Conservation (phyloP, 2,113 vertebrate species). For the Bufo gargarizans region DNA sequence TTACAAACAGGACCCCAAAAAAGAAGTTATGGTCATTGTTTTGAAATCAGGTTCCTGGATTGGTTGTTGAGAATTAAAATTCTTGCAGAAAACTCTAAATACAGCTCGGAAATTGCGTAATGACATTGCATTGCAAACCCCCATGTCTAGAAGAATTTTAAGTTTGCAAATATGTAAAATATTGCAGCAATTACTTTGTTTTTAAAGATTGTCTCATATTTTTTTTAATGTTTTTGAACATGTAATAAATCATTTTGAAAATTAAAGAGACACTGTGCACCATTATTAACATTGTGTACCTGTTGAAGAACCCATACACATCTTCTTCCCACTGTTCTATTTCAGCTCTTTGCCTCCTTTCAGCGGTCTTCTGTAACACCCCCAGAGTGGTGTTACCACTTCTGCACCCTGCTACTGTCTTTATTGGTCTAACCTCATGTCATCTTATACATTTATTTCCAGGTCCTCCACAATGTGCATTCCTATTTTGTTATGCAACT, state of each 20-base stretch:
- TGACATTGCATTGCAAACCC: neutral
- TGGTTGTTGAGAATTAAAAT: slow-evolving; percentile 59
- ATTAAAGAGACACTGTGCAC: neutral
- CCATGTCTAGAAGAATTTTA: neutral
- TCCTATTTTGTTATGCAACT: too few relatives aligned
- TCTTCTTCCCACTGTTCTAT: too few relatives aligned
- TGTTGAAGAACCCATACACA: neutral
- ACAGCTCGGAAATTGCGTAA: neutral
- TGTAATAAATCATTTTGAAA: too few relatives aligned
- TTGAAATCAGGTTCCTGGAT: slow-evolving; percentile 65
- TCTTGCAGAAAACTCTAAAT: neutral
- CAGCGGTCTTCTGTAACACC: too few relatives aligned
- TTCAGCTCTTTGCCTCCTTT: too few relatives aligned
- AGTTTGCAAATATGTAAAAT: neutral
- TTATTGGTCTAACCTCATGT: too few relatives aligned
- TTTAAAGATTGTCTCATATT: neutral
- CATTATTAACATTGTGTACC: neutral
- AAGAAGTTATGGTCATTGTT: slow-evolving; percentile 65
- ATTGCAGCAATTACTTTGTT: neutral
- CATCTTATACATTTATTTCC: too few relatives aligned
- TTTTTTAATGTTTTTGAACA: neutral
- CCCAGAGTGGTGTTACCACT: too few relatives aligned
- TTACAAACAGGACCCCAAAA: slow-evolving; percentile 66
- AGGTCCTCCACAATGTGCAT: too few relatives aligned
- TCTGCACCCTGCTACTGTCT: too few relatives aligned